A percentile compares a stretch with the other conserved stretches of the same genome.
Conservation (phyloP, 2,113 vertebrate genomes). For the Sylvietta virens region DNA sequence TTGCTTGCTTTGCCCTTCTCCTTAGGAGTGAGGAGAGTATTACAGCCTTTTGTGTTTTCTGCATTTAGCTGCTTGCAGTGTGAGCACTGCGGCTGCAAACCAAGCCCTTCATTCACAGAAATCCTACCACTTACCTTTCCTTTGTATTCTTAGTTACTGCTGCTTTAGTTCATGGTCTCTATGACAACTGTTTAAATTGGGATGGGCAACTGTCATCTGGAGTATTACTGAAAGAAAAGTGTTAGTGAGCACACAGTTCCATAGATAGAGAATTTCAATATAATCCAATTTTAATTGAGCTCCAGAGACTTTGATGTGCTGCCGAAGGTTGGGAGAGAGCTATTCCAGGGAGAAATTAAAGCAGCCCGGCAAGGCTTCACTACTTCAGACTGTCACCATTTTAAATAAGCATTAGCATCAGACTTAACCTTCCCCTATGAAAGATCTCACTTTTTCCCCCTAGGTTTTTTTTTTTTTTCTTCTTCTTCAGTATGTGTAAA, state of each 20-base stretch:
- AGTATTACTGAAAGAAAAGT: constrained; percentile 89
- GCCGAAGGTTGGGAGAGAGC: constrained; percentile 86
- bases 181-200: constrained; percentile 97
- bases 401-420: constrained; percentile 95
- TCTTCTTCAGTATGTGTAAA: constrained; percentile 53
- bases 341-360: constrained; percentile 99
- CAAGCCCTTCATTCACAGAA: constrained; percentile 70
- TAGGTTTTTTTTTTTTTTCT: constrained; percentile 56
- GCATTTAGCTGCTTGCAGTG: constrained; percentile 21
- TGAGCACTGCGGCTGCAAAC: constrained; percentile 41
- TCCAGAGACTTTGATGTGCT: constrained; percentile 97
- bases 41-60: constrained; percentile 18
- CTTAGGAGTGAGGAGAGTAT: neutral
- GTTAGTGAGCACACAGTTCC: constrained; percentile 83
- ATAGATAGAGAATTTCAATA: constrained; percentile 90
- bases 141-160: constrained; percentile 72
- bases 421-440: constrained; percentile 85
- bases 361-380: constrained; percentile 79
- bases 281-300: constrained; percentile 99
- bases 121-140: constrained; percentile 76
- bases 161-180: constrained; percentile 82
- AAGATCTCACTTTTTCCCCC: constrained; percentile 74
- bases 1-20: constrained; percentile 1
- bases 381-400: constrained; percentile 87
- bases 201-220: constrained; percentile 93